Conservation (phyloP, 2,113 vertebrate genomes). For the Riparia riparia region DNA sequence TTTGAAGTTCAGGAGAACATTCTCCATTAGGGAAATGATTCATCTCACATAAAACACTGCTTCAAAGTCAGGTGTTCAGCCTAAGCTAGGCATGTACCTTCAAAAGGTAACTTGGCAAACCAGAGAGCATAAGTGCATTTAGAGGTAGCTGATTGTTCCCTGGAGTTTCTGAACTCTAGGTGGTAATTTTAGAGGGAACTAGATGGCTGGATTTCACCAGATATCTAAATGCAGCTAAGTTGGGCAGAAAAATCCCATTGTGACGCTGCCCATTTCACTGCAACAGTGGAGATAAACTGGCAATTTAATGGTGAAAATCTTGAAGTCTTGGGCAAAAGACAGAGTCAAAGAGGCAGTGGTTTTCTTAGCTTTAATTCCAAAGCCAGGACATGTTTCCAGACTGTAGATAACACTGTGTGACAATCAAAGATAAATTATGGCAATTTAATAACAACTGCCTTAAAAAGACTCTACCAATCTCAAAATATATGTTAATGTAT, state of each 20-base stretch:
- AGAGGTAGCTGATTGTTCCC: background rate
- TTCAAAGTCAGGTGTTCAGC: background rate
- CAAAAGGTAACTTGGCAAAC: background rate
- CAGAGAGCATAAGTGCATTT: background rate
- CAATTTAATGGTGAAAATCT: background rate
- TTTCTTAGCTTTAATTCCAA: background rate
- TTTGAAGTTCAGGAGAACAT: background rate
- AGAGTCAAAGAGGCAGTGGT: background rate
- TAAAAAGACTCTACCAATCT: background rate
- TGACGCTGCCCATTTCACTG: background rate
- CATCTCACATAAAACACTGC: background rate
- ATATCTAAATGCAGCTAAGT: background rate
- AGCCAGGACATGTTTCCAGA: background rate
- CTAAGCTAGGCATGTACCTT: background rate
- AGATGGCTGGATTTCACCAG: background rate
- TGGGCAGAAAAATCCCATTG: background rate
- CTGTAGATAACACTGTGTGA: background rate
- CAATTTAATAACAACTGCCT: background rate
- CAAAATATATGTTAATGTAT: background rate
- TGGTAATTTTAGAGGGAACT: background rate
- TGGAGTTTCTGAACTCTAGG: background rate
- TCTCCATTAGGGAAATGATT: background rate
- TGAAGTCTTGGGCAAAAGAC: background rate
- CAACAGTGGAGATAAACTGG: background rate
- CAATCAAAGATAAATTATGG: slow-evolving; percentile 6